Evolutionary conservation across 2,797 vertebrate genomes (phyloP), one percentile per base, ranked within the genome.

Genomic region (Sebastes melanostomus): DNA sequence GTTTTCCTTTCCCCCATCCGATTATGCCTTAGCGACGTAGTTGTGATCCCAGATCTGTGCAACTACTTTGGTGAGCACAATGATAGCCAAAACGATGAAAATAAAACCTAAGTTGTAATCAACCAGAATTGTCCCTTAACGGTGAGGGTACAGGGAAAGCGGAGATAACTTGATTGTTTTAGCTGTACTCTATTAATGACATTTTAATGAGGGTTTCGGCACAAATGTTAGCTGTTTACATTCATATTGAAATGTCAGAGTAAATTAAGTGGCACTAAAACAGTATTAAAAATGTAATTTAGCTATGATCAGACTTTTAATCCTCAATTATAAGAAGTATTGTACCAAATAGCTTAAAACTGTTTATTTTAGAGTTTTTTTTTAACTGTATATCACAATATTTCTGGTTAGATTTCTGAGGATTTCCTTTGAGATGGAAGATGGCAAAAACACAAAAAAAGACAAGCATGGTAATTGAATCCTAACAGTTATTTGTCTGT

Each of bases 401-500:
- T 6, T 27, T 72, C 24, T 65, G 55, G 38, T 59, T 38, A 24
- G 32, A 77, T 54, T 73, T 77, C 22, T 63, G 34, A 55, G 50
- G 38, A 59, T 38, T 72, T 83, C 77, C 60, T 59, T 61, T 52
- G 22, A 77, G 69, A 79, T 11, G 50, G 46, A 59, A 38, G 20
- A 71, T 58, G 27, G 42, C 22, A 29, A 32, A 58, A 55, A 50
- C 29, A 55, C 34, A 62, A 30, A 60, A n/a, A 67, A 59, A 46
- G 68, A 65, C 13, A 55, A 63, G 14, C 42, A 12, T 20, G 52
- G 24, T 63, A 32, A 74, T 60, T 59, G 55, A 82, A 66, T 83
- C 54, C 66, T 83, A 77, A 78, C 75, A 29, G 76, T 82, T 88
- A 78, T 91, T 83, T 86, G 75, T 85, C 83, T 72, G 75, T 82